Evolutionary conservation across 2,888 invertebrate genomes (phyloP), one percentile per base, ranked within the genome.

Genomic region (Zygothrica quintamaculata): DNA sequence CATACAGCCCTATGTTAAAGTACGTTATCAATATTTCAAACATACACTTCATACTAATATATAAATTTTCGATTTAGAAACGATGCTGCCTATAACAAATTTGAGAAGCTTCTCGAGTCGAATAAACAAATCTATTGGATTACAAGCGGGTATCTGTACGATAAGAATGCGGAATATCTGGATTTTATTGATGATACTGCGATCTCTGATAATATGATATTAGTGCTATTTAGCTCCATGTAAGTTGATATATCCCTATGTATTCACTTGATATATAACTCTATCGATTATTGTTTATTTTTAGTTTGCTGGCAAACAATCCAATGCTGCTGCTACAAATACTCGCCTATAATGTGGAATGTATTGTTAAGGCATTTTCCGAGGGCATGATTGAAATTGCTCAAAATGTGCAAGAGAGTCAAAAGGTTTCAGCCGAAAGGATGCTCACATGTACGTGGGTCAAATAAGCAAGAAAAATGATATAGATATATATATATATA

Each of bases 281-380:
- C 9, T 6, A 11, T n/a, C n/a, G n/a, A 7, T 16, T n/a, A 9
- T 11, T 34, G 33, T 31, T 40, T 4, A 13, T 15, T 56, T 62
- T 1, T 65, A 93, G 93, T 76, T 88, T 93, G 55, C 92, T 92
- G 82, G 91, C 91, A 47, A 90, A 92, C 65, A 94, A 95, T 90
- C 93, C 94, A 29, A 93, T 94, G 88, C 93, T 94, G 78, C 89
- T 95, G 66, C 93, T 94, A 84, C 92, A 94, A 90, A 92, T 94
- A 80, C 90, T 95, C 74, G 93, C 94, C 84, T 93, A 93, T 73
- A 93, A 94, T 88, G 92, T 93, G 11, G 92, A 93, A 81, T 94
- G 94, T 87, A 93, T 94, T 89, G 93, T 94, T 34, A 92, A 93
- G 71, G 93, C 94, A 67, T 94, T 94, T 73, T 89, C 90, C 40